Conservation (phyloP, 1,140 invertebrate species). For the Drosophila rhopaloa region DNA sequence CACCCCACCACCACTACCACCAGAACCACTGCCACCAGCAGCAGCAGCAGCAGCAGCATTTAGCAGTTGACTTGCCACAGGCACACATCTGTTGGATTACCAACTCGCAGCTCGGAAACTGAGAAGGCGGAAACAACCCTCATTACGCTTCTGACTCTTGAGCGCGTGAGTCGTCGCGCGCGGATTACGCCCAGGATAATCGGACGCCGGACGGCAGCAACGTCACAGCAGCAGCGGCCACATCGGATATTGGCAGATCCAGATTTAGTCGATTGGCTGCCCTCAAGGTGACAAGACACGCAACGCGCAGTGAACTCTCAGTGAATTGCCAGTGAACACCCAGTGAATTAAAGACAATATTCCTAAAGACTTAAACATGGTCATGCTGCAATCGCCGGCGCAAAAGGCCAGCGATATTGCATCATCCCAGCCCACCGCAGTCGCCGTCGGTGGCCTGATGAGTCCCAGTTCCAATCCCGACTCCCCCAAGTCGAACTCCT, state of each 20-base stretch:
- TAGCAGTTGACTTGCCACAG: slow-evolving; percentile 73
- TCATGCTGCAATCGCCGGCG: slow-evolving; percentile 83
- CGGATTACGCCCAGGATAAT: slow-evolving; percentile 77
- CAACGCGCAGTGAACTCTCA: slow-evolving; percentile 49
- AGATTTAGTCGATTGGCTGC: slow-evolving; percentile 82
- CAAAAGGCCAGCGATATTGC: slow-evolving; percentile 70
- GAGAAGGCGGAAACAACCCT: slow-evolving; percentile 46
- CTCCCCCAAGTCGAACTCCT: slow-evolving; percentile 81
- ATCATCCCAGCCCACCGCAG: slow-evolving; percentile 50
- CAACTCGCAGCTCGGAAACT: slow-evolving; percentile 6
- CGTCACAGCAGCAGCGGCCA: slow-evolving; percentile 8
- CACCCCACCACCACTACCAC: slow-evolving; percentile 23
- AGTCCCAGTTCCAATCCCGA: slow-evolving; percentile 81
- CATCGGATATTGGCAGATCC: slow-evolving; percentile 56
- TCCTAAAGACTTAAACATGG: slow-evolving; percentile 59
- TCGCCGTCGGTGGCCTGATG: slow-evolving; percentile 67
- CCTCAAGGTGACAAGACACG: slow-evolving; percentile 75
- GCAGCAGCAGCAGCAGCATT: slow-evolving; percentile 59
- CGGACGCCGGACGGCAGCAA: slow-evolving; percentile 22
- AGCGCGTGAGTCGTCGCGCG: slow-evolving; percentile 62
- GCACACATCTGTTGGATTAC: slow-evolving; percentile 66
- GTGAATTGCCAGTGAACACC: slow-evolving; percentile 31
- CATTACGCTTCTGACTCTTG: slow-evolving; percentile 69
- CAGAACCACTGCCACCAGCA: slow-evolving; percentile 17
- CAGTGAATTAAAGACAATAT: slow-evolving; percentile 15